A percentile compares a stretch with the other conserved stretches of the same genome.
Evolutionary conservation across 2,113 vertebrate species (phyloP).

Genomic region (Triplophysa rosa): DNA sequence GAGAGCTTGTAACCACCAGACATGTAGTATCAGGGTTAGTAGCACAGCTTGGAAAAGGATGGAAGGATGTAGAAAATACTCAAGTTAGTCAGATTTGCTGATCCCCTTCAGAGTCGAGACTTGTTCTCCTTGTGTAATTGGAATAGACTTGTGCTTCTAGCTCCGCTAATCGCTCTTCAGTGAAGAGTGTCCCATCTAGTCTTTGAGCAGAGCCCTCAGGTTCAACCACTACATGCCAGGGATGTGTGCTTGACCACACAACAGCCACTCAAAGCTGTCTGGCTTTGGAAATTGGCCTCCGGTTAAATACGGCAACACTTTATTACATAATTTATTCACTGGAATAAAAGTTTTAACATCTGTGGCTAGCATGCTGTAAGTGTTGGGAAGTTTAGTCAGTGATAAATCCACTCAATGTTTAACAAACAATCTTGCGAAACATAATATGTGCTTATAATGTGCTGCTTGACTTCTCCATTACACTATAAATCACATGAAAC

Average conservation of each 20-base stretch:
- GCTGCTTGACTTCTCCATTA: slow-evolving; percentile 2
- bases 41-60: not conserved
- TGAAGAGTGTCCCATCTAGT: slow-evolving; percentile 2
- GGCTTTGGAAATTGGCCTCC: slow-evolving; percentile 15
- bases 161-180: slow-evolving; percentile 16
- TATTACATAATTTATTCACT: slow-evolving; percentile 19
- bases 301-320: slow-evolving; percentile 29
- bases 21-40: not conserved
- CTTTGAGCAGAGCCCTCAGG: slow-evolving; percentile 9
- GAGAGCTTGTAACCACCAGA: not conserved
- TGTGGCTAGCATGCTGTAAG: not conserved
- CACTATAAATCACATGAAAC: not conserved
- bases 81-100: not conserved
- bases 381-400: not conserved
- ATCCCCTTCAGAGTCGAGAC: not conserved
- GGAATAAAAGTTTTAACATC: not conserved
- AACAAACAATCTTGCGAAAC: not conserved
- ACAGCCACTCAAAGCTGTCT: slow-evolving; percentile 15
- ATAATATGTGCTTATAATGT: no score
- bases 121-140: not conserved
- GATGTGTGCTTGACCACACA: slow-evolving; percentile 18
- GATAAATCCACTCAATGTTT: slow-evolving; percentile 2
- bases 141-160: slow-evolving; percentile 17
- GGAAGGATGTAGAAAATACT: not conserved
- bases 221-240: not conserved